Base-by-base conservation (phyloP, 2,888 invertebrate species). In the Teinopalpus imperialis region DNA sequence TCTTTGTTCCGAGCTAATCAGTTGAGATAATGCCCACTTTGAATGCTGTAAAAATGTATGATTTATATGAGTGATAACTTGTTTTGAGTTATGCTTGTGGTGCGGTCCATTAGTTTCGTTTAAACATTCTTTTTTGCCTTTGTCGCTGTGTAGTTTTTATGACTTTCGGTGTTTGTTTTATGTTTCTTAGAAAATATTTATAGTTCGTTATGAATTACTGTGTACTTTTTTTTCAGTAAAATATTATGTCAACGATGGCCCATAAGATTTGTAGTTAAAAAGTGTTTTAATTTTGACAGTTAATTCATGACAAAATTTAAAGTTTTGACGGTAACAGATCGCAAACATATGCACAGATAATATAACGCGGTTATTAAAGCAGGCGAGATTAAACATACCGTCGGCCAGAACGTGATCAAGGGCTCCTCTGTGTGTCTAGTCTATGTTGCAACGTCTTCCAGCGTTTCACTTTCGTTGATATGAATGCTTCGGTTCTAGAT, bases 11-110 rank as follows among this genome's bases (percentile, higher is more conserved):
- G 42, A 59, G 51, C 54, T 75, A 79, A 81, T 81, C 80, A 72
- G 69, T 65, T 51, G 42, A 70, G 82, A 83, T 82, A 81, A 69
- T 69, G 60, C 52, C 70, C 74, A 75, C 80, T 86, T 83, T 81
- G 78, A 81, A 68, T 67, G 67, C 67, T 66, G 66, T 85, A 74
- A 83, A 75, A 61, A 59, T 69, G 59, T 69, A 78, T 85, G 85
- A 87, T 86, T 87, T 87, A 87, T 78, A 63, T 45, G 37, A 27
- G 18, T 54, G 80, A 80, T 81, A 81, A 72, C 52, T 52, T 52
- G 48, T 49, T 55, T 54, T 57, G 54, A 61, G 56, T 61, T 66
- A 61, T 54, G 54, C 53, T 42, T 51, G 53, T 48, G 45, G 53
- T 48, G 45, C 44, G 48, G 51, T 51, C 45, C 47, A 52, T 54